Percentiles rank a stretch among this genome's conserved stretches.
These are phyloP conservation scores for Nemotelus nigrinus DNA, from an alignment of 2,888 invertebrate species.

Conservation along the genomic window DNA sequence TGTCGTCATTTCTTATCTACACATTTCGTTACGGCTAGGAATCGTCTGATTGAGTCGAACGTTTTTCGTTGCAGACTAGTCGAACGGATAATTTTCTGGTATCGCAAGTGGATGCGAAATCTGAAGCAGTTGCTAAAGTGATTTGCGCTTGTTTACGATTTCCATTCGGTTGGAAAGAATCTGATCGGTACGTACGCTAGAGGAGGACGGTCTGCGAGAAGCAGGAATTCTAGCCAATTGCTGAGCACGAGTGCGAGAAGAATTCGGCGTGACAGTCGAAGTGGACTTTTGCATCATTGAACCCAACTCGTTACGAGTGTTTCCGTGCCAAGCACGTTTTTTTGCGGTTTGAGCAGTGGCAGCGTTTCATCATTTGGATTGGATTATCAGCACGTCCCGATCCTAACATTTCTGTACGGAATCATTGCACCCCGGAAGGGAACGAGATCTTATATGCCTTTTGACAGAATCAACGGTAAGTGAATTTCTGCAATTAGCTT, in stretches of 20 bases:
- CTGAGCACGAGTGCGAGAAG: not conserved
- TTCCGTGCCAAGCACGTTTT: constrained; percentile 12
- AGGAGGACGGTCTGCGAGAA: not conserved
- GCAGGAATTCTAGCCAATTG: no score
- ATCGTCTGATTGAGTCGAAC: constrained; percentile 12
- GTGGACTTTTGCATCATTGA: not conserved
- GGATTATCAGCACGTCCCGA: constrained; percentile 15
- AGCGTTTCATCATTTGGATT: constrained; percentile 4
- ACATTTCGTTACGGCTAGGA: not conserved
- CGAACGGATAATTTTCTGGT: not conserved
- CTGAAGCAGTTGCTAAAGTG: not conserved
- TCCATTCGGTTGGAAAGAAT: not conserved
- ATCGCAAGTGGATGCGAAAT: not conserved
- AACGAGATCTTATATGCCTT: constrained; percentile 89
- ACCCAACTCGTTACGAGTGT: not conserved
- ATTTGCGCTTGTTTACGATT: not conserved
- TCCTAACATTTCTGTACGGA: constrained; percentile 58
- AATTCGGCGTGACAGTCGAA: not conserved
- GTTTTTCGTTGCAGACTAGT: constrained; percentile 15
- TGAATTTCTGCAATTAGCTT: constrained; percentile 53
- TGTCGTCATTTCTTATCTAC: constrained; percentile 16
- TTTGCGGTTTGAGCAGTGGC: constrained; percentile 20
- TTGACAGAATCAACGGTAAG: constrained; percentile 92
- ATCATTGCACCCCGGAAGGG: constrained; percentile 63
- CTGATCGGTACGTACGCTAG: not conserved